Evolutionary conservation across 1,140 invertebrate species (phyloP), one percentile per base, ranked within the genome.

Genomic region (Nephila pilipes): DNA sequence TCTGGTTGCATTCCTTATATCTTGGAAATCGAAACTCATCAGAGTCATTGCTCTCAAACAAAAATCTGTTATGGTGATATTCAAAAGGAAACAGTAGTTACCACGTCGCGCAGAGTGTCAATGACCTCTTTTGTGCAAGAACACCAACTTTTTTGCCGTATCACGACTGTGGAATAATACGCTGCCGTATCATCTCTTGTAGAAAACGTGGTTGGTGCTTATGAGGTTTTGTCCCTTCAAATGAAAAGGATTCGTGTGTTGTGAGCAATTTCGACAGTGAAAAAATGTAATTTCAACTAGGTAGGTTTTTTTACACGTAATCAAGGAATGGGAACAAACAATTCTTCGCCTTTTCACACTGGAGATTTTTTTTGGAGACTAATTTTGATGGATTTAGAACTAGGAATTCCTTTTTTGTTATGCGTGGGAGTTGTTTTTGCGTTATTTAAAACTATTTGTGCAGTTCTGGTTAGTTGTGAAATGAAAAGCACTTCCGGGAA

Each of bases 201-300:
- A 25, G 80, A 83, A 83, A 83, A 32, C 65, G 65, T 75, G 65
- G 65, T 75, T 83, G n/a, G 46, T 83, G 80, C n/a, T 83, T 57
- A 83, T 32, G 46, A 75, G 46, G 81, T 46, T 55, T 83, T 83
- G 81, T 83, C 81, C 54, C 46, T 16, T 29, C 81, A 55, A 57
- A 83, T 83, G 46, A 83, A 83, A 83, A 83, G 54, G 69, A 75
- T 75, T 25, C 69, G 69, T 75, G 69, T 29, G 29, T 75, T 32
- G 32, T 29, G 32, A 36, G 69, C 69, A 75, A 75, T 75, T 75
- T 75, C 36, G 36, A 16, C 69, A 18, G 25, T 16, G 1, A 29
- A 32, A 29, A 32, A 32, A 32, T 25, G 69, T 75, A 75, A 75
- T 75, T 75, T 75, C 69, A 32, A 36, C 69, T 18, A 75, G 14